Evolutionary conservation across 2,888 invertebrate genomes (phyloP).

Genomic region (Lottia gigantea): DNA sequence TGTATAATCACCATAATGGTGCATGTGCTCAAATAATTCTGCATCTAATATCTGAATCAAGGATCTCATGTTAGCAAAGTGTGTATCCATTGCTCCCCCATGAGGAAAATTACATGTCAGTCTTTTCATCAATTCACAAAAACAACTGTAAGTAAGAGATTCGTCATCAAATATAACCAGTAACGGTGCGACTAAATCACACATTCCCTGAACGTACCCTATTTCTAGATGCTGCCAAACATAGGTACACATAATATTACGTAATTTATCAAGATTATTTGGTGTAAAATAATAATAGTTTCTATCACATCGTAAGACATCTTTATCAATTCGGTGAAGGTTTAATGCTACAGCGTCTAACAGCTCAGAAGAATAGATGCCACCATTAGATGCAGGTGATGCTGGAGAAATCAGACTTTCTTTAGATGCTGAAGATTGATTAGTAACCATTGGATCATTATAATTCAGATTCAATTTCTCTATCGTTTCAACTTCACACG

Average conservation of each 20-base stretch:
- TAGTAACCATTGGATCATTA: neutral
- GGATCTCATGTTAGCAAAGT: conserved; percentile 92
- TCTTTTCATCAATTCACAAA: conserved; percentile 88
- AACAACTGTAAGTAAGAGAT: conserved; percentile 89
- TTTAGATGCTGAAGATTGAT: conserved; percentile 58
- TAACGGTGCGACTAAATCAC: conserved; percentile 92
- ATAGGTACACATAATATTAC: conserved; percentile 97
- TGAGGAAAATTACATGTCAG: conserved; percentile 92
- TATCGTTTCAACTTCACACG: conserved; percentile 26
- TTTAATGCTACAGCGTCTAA: conserved; percentile 81
- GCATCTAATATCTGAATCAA: conserved; percentile 83
- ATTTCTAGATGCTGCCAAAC: conserved; percentile 95
- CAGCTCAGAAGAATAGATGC: conserved; percentile 87
- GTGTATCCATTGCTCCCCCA: conserved; percentile 92
- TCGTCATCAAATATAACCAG: conserved; percentile 92
- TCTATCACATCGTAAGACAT: conserved; percentile 93
- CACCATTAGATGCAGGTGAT: conserved; percentile 83
- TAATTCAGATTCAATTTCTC: conserved; percentile 9
- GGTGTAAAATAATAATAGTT: conserved; percentile 92
- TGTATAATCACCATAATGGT: conserved; percentile 93
- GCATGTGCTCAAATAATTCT: conserved; percentile 93
- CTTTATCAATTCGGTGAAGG: conserved; percentile 94
- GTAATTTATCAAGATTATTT: conserved; percentile 88
- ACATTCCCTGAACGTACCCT: conserved; percentile 98
- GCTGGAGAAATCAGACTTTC: conserved; percentile 81